Evolutionary conservation across 1,140 invertebrate species (phyloP), one percentile per base, ranked within the genome.

Genomic region (Wasmannia auropunctata): DNA sequence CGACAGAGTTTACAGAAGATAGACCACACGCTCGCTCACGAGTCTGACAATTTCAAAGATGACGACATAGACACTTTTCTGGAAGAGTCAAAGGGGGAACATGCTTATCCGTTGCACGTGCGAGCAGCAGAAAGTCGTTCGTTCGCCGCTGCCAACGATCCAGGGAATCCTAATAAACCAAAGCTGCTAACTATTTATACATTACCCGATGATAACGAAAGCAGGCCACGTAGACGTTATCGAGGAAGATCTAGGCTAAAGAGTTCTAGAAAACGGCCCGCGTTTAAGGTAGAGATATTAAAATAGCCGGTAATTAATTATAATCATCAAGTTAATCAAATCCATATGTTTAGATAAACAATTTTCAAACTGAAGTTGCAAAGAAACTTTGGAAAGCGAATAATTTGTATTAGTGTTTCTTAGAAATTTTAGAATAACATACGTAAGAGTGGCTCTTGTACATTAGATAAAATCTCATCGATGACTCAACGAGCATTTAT

Each of bases 401-500:
- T 80, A n/a, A 40, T 37, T 62, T 43, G 5, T 8, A 37, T 43
- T 25, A 62, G 25, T n/a, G n/a, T 49, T 43, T 28, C 3, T 3
- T 10, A 83, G 43, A 5, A 76, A 46, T 76, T 76, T 49, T 25
- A 14, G 16, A 46, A 46, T 58, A 60, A 49, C n/a, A n/a, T 46
- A 16, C 3, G 25, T 19, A 19, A 37, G 0, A 75, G 0, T 84
- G 22, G 46, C 10, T 3, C n/a, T 40, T 43, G n/a, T 69, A 1
- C n/a, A 11, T 31, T 11, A 22, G 25, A 43, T 46, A 76, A 43
- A 80, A 49, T 62, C 31, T n/a, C 43, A 37, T 34, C 40, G 5
- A 60, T 85, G 54, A 86, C 31, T 87, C 51, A 75, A 25, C 80
- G 28, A 31, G 80, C 49, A 75, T 25, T 77, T 28, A 77, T 79